Base-by-base conservation (phyloP, 1,140 invertebrate genomes). In the Cyrtorhinus lividipennis region DNA sequence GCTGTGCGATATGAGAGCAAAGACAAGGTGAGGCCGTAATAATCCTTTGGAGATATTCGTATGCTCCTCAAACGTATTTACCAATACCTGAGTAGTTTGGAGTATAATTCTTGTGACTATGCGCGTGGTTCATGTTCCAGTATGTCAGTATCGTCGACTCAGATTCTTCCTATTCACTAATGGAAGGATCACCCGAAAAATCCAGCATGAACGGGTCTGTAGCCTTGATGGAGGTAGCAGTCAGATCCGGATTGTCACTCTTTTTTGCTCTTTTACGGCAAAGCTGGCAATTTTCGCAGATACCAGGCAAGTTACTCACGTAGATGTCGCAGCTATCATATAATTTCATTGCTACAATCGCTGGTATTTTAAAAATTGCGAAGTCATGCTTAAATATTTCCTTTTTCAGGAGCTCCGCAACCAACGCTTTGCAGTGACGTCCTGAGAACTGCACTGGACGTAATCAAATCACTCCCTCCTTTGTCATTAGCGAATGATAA, bases 191-290 rank as follows among this genome's bases (percentile, higher is more conserved):
- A 53, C 20, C 48, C 5, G 48, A 15, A 12, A 53, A 20, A 59
- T 62, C 18, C 53, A 61, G n/a, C 10, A 22, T 46, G n/a, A 30
- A 70, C 20, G 80, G 80, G 26, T 79, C 78, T 45, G 75, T 81
- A 70, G 79, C 78, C 15, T 70, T 85, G n/a, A 69, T 84, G 58
- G 82, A 84, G 73, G 75, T 85, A 63, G 81, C 81, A 1, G 79
- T 85, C 0, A 78, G 78, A 71, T 82, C 82, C 62, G 82, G 82
- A 15, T 72, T 85, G 8, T 80, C 76, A 65, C 71, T 84, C 57
- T 64, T 85, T 15, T 84, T 85, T 71, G 76, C 80, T 18, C 68
- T 85, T 12, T 70, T 85, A 24, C 71, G 73, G 65, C 80, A 83
- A 68, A 83, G 80, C 69, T 84, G 81, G 81, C 70, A 76, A 27